Evolutionary conservation across 2,888 invertebrate species (phyloP), one percentile per base, ranked within the genome.

Genomic region (Catotricha subobsoleta): DNA sequence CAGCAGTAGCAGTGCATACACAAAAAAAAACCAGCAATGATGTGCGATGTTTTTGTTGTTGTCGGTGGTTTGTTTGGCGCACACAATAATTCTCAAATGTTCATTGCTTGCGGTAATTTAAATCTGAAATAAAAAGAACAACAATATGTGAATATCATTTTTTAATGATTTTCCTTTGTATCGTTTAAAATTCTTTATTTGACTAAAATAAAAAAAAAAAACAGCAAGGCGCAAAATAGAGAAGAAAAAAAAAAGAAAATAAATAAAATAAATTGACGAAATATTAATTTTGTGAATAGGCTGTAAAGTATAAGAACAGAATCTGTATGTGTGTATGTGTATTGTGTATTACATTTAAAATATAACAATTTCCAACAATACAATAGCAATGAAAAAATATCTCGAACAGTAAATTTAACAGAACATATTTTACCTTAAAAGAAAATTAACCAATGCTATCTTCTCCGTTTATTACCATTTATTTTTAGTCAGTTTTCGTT

Each of bases 81-180:
- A 10, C 5, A 36, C 35, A 36, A 36, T 36, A 23, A 31, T 31
- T 21, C 28, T 39, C 21, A 31, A 39, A 39, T 39, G 30, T 39
- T 21, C 28, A 39, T 31, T 18, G 39, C 39, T 39, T 30, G 39
- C 39, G 39, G 39, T 39, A 31, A 39, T 30, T 39, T 21, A 15
- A 28, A 21, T 29, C 36, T 36, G 36, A 15, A 36, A 25, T 9
- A 10, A 23, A 35, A 35, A 6, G 21, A 21, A 36, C 21, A 13
- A 23, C 21, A 36, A 36, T 36, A 23, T 25, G 21, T 36, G 36
- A 21, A 36, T 36, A 25, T 36, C 25, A 10, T 6, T 25, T 25
- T 25, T 25, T 10, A 25, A 25, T 25, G 6, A 8, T 25, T 8
- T 25, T 25, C 7, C 10, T 25, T 25, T 25, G 10, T 25, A 6